Conservation (phyloP, 2,888 invertebrate species). For the Dasysyrphus tricinctus region DNA sequence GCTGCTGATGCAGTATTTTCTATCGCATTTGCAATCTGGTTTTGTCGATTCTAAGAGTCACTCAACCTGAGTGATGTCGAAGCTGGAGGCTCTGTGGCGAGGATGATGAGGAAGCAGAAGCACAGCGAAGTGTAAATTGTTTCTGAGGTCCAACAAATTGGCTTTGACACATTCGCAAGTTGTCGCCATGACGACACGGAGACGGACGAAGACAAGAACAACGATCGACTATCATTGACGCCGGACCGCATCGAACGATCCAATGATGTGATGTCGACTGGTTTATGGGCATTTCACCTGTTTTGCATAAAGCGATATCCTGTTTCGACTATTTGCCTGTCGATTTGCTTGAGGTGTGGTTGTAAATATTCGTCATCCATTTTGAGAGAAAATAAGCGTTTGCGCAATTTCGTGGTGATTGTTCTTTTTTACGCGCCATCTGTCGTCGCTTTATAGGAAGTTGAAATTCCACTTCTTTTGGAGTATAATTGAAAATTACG, state of each 20-base stretch:
- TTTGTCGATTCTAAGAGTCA: slow-evolving; percentile 64
- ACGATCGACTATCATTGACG: slow-evolving; percentile 4
- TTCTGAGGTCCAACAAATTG: slow-evolving; percentile 67
- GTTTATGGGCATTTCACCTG: slow-evolving; percentile 65
- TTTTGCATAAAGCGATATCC: slow-evolving; percentile 44
- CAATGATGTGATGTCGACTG: slow-evolving; percentile 30
- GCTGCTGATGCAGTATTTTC: slow-evolving; percentile 9
- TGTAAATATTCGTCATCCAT: slow-evolving; percentile 45
- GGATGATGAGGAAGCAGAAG: slow-evolving; percentile 8
- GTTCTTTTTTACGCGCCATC: slow-evolving; percentile 24
- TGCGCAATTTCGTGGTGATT: slow-evolving; percentile 25
- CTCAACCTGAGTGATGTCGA: slow-evolving; percentile 72
- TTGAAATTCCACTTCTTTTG: background rate
- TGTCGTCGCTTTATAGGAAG: background rate
- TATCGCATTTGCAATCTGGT: slow-evolving; percentile 56
- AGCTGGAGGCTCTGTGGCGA: slow-evolving; percentile 29
- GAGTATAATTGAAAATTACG: slow-evolving; percentile 62
- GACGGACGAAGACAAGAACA: background rate
- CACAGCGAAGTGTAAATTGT: slow-evolving; percentile 65
- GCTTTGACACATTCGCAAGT: slow-evolving; percentile 72
- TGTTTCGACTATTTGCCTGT: slow-evolving; percentile 33
- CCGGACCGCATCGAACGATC: background rate
- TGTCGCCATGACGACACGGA: slow-evolving; percentile 47
- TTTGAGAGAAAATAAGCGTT: slow-evolving; percentile 18
- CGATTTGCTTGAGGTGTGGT: slow-evolving; percentile 65